phyloP scores from a whole-genome alignment of 2,888 invertebrate genomes.

The Smittia sp. region DNA sequence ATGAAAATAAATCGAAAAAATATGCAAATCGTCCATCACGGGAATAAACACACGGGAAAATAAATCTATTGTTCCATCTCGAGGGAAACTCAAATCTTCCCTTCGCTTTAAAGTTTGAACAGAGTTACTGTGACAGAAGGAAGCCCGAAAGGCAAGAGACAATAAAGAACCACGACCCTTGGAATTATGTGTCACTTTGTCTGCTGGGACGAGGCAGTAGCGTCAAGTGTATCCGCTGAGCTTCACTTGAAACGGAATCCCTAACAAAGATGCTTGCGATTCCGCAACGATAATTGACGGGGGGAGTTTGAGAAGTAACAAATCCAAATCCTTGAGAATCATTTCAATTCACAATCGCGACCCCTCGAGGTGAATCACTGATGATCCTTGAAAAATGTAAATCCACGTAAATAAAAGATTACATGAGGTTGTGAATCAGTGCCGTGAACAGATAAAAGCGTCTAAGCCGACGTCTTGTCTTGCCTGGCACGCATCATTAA shows the following conservation, averaged over 20 bases:
- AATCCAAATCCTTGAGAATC: too few relatives aligned
- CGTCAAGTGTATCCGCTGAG: background rate
- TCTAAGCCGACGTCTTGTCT: too few relatives aligned
- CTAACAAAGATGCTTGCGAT: background rate
- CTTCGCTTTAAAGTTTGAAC: background rate
- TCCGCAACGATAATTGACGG: too few relatives aligned
- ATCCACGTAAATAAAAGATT: too few relatives aligned
- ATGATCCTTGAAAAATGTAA: too few relatives aligned
- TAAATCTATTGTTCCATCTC: background rate
- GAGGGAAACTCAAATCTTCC: background rate
- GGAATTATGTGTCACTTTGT: constrained; percentile 11
- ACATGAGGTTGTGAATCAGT: too few relatives aligned
- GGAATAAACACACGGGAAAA: constrained; percentile 8
- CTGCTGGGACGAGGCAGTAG: background rate
- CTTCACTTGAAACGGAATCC: background rate
- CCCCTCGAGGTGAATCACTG: too few relatives aligned
- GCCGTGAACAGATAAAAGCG: too few relatives aligned
- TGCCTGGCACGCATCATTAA: constrained; percentile 17
- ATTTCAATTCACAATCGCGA: too few relatives aligned
- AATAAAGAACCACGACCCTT: background rate
- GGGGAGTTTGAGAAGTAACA: too few relatives aligned
- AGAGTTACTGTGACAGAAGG: background rate
- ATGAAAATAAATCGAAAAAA: constrained; percentile 39
- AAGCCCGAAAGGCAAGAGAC: background rate
- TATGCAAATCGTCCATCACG: constrained; percentile 37